Percentiles rank a stretch among this genome's conserved stretches.
Evolutionary conservation across 2,888 invertebrate species (phyloP).

Genomic region (Adelognathus sp.): DNA sequence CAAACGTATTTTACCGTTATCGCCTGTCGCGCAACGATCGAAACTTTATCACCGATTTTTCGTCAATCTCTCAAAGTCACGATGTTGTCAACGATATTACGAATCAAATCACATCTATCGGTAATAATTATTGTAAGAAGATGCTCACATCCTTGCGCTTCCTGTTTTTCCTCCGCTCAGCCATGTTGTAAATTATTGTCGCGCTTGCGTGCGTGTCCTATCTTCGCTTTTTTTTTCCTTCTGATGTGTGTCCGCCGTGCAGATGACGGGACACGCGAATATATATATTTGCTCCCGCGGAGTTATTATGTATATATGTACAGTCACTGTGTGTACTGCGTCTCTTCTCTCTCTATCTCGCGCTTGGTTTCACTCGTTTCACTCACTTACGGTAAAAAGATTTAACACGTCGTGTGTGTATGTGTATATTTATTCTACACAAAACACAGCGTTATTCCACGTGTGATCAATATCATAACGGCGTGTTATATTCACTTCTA

Average conservation of each 20-base stretch:
- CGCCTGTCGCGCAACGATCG: background rate
- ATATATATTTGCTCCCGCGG: too few species aligned
- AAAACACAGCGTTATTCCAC: too few species aligned
- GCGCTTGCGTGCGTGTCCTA: conserved; percentile 59
- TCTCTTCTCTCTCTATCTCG: too few species aligned
- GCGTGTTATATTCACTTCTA: too few species aligned
- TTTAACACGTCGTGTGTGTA: background rate
- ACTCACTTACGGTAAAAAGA: background rate
- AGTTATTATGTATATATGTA: too few species aligned
- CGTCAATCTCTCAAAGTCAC: background rate
- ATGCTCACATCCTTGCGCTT: conserved; percentile 85
- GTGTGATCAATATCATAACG: too few species aligned
- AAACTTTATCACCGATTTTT: background rate
- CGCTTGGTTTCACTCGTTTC: background rate
- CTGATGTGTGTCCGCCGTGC: too few species aligned
- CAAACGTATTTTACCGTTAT: conserved; percentile 21
- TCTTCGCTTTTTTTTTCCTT: too few species aligned
- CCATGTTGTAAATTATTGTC: conserved; percentile 81
- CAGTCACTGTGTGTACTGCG: too few species aligned
- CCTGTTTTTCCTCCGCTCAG: conserved; percentile 85
- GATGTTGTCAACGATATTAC: background rate
- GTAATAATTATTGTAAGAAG: conserved; percentile 62
- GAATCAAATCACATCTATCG: background rate
- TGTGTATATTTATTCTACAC: background rate
- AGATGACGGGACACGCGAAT: background rate